Evolutionary conservation across 2,797 vertebrate species (phyloP).

Genomic region (Tachyglossus aculeatus): DNA sequence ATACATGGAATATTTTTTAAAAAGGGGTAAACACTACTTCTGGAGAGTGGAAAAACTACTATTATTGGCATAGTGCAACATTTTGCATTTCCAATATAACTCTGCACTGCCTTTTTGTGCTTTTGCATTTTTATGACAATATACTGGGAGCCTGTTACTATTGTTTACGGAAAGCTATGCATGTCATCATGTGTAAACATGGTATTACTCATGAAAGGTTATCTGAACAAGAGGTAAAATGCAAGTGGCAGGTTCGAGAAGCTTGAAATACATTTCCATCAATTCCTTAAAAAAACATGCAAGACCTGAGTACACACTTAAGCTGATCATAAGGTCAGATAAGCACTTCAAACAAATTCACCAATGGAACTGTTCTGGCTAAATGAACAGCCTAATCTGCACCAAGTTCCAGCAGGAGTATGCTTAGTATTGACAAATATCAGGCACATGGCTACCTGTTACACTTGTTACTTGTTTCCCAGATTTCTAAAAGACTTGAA

Average conservation of each 20-base stretch:
- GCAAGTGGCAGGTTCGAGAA: neutral
- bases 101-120: neutral
- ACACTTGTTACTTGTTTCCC: no score
- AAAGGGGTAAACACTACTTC: neutral
- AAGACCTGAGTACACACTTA: no score
- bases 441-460: no score
- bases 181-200: neutral
- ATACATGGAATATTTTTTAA: conserved; percentile 33
- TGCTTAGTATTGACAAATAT: no score
- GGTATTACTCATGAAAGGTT: neutral
- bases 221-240: neutral
- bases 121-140: neutral
- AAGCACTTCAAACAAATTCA: no score
- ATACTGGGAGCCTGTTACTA: neutral
- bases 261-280: no score
- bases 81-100: conserved; percentile 27
- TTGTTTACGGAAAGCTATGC: conserved; percentile 1
- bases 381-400: no score
- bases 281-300: no score
- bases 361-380: no score
- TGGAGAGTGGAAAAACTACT: conserved; percentile 23
- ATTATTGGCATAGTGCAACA: conserved; percentile 1
- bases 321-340: no score
- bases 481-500: no score
- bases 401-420: no score